Evolutionary conservation across 2,113 vertebrate species (phyloP).

Genomic region (Rhea americana): DNA sequence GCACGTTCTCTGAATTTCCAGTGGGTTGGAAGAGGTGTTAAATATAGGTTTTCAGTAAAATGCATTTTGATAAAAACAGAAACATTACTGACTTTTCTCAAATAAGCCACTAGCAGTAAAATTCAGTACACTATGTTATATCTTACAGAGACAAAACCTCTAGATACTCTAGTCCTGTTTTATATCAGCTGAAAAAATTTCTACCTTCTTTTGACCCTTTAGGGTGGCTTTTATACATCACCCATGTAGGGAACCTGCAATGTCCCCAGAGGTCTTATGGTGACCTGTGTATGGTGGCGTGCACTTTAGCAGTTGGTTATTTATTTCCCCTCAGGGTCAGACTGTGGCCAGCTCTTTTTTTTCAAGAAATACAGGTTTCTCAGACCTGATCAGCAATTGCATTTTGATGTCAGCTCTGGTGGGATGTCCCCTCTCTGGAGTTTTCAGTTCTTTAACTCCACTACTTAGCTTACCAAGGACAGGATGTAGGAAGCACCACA

Average conservation of each 20-base stretch:
- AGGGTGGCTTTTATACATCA: not conserved
- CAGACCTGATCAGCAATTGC: fast-evolving
- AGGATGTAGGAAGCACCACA: not conserved
- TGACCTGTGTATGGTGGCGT: not conserved
- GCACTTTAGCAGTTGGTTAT: not conserved
- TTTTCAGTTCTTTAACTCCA: not conserved
- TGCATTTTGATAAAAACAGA: not conserved
- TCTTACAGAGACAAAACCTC: not conserved
- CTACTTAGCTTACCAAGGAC: not conserved
- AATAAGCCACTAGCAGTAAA: not conserved
- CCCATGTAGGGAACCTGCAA: not conserved
- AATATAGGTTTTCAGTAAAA: not conserved
- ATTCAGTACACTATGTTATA: not conserved
- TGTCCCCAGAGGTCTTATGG: fast-evolving
- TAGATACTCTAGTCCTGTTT: not conserved
- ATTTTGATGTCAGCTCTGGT: not conserved
- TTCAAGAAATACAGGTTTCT: too few relatives aligned
- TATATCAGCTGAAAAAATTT: not conserved
- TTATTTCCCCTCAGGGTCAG: not conserved
- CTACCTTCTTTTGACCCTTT: not conserved
- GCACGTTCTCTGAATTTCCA: not conserved
- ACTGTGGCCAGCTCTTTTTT: fast-evolving
- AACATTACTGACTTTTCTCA: not conserved
- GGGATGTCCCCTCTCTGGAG: too few relatives aligned
- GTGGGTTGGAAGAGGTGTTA: not conserved